These are phyloP conservation scores for Periophthalmodon schlosseri DNA, from an alignment of 2,113 vertebrate species.

Conservation along the genomic window DNA sequence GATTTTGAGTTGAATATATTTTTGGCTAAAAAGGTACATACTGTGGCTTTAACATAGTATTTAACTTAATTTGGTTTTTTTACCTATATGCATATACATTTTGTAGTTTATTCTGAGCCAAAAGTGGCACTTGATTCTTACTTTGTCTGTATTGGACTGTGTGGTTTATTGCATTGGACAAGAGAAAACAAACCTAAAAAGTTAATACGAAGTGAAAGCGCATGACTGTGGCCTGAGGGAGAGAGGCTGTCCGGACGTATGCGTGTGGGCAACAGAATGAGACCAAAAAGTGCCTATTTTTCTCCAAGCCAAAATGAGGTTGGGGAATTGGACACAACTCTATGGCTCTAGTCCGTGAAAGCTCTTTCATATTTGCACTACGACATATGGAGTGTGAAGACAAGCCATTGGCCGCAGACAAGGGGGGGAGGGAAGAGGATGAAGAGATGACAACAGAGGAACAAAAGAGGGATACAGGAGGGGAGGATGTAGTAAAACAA, in stretches of 20 bases:
- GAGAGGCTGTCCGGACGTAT: slow-evolving; percentile 27
- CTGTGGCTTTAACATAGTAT: too few species aligned
- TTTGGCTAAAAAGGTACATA: too few species aligned
- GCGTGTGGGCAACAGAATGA: slow-evolving; percentile 19
- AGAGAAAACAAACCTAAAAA: slow-evolving; percentile 49
- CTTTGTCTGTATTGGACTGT: slow-evolving; percentile 32
- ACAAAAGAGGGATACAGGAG: slow-evolving; percentile 35
- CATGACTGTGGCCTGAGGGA: slow-evolving; percentile 56
- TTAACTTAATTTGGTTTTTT: too few species aligned
- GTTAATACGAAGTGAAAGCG: slow-evolving; percentile 57
- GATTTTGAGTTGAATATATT: too few species aligned
- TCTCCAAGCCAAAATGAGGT: slow-evolving; percentile 64
- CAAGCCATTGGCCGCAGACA: slow-evolving; percentile 35
- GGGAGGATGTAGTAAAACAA: slow-evolving; percentile 42
- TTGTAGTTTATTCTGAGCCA: not conserved
- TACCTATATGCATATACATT: too few species aligned
- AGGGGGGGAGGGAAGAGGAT: slow-evolving; percentile 10
- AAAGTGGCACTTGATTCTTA: slow-evolving; percentile 22
- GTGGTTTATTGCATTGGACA: slow-evolving; percentile 24
- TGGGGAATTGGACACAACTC: slow-evolving; percentile 58
- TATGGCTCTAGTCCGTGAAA: slow-evolving; percentile 51
- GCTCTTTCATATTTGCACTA: slow-evolving; percentile 47
- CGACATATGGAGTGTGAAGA: slow-evolving; percentile 48
- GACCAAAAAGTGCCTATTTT: slow-evolving; percentile 49
- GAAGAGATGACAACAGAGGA: slow-evolving; percentile 40